Base-by-base conservation (phyloP, 2,113 vertebrate species). In the Callorhinus ursinus region DNA sequence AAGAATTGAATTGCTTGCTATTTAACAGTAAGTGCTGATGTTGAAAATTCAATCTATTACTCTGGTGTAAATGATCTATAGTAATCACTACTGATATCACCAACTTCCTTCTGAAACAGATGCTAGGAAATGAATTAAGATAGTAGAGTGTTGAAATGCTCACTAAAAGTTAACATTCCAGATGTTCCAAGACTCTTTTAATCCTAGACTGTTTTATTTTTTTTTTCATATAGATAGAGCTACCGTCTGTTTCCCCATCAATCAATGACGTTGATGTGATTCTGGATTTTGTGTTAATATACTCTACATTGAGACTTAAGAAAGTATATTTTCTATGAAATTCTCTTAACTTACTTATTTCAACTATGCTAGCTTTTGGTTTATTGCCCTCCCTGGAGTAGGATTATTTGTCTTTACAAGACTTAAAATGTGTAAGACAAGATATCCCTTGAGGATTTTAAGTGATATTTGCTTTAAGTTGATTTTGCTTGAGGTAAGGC, bases 101-200 rank as follows among this genome's bases (percentile, higher is more conserved):
- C 97, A 84, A 69, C 74, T 98, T 95, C 86, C 96, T 97, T 98
- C 89, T 97, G 97, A 97, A 98, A 98, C 97, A 98, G 98, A 98
- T 98, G 97, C 46, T 97, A 94, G 89, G 83, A 98, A 98, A 98
- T 98, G 86, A 97, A 98, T 98, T 98, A 97, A 97, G 95, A 96
- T 10, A 97, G 92, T 82, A 82, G 92, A 98, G 18, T 93, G 95
- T 42, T 98, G 94, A 93, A 98, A 87, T 71, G 79, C 80, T 98
- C 88, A 95, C 81, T 98, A 96, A 81, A 98, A 98, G 88, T 97
- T 97, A 98, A 89, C 88, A 96, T 59, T 93, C 82, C 95, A 98
- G 96, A 96, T 98, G 97, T 93, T 1, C 53, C 19, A 83, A 76
- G n/a, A 69, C 28, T 87, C 67, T 81, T 74, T 85, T 69, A 83